Conservation (phyloP, 2,797 vertebrate species). For the Phoxinus dragarum region DNA sequence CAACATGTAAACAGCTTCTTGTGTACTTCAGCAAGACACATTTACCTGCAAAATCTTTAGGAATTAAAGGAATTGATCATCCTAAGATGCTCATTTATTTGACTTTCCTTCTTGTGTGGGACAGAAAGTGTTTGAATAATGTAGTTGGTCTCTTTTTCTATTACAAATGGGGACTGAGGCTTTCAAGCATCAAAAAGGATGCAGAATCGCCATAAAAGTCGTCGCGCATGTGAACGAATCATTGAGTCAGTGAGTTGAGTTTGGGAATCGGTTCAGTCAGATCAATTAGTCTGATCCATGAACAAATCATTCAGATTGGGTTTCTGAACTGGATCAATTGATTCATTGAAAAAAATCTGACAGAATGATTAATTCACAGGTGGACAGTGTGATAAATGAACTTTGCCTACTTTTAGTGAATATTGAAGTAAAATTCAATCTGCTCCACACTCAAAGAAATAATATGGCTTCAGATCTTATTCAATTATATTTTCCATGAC, state of each 20-base stretch:
- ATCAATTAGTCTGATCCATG: background rate
- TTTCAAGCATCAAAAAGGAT: background rate
- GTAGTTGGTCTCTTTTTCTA: background rate
- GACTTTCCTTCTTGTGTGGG: background rate
- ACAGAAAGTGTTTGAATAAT: background rate
- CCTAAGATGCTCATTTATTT: background rate
- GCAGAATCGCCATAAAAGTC: background rate
- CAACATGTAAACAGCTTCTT: conserved; percentile 35
- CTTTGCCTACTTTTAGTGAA: background rate
- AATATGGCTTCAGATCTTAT: background rate
- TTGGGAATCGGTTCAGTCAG: background rate
- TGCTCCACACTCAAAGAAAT: background rate
- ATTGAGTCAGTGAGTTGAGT: background rate
- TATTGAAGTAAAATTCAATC: background rate
- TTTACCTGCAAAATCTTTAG: conserved; percentile 41
- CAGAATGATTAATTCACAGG: background rate
- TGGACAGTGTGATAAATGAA: background rate
- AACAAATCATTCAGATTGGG: background rate
- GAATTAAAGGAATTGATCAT: conserved; percentile 42
- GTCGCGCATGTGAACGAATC: background rate
- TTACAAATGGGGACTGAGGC: background rate
- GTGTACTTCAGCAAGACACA: conserved; percentile 52
- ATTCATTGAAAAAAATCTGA: background rate
- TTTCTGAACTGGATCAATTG: background rate
- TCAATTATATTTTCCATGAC: background rate